Percentiles rank a stretch among this genome's conserved stretches.
phyloP scores from a whole-genome alignment of 2,888 invertebrate genomes.

The Chrysolina americana region DNA sequence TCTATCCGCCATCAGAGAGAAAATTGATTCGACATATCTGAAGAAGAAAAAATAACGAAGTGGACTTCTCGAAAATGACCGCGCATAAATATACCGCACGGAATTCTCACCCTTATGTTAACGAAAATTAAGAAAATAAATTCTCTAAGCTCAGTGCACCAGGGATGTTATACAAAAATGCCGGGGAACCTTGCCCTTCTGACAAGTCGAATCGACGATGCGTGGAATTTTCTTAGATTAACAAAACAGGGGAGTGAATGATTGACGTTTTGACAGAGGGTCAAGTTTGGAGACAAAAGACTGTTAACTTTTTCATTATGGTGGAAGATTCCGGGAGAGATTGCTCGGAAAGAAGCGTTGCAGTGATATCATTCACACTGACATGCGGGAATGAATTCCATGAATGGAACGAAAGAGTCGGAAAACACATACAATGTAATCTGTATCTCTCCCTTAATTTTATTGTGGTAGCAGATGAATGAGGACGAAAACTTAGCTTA shows the following conservation, averaged over 20 bases:
- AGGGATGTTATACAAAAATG: not conserved
- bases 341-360: not conserved
- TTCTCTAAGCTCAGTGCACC: not conserved
- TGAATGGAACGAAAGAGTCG: not conserved
- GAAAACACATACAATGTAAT: not conserved
- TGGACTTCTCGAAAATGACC: not conserved
- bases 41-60: constrained; percentile 4
- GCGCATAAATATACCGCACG: not conserved
- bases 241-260: constrained; percentile 35
- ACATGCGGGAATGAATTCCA: not conserved
- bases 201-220: constrained; percentile 25
- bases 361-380: not conserved
- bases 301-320: constrained; percentile 24
- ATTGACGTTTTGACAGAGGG: constrained; percentile 40
- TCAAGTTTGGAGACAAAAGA: constrained; percentile 28
- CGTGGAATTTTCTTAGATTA: constrained; percentile 35
- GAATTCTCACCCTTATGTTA: not conserved
- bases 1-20: constrained; percentile 16
- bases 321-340: constrained; percentile 7
- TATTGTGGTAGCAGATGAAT: no score
- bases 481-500: no score
- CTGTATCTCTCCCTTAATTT: no score
- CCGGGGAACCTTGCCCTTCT: constrained; percentile 8
- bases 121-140: not conserved
- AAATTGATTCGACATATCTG: constrained; percentile 28